phyloP scores from a whole-genome alignment of 2,888 invertebrate genomes.

The Neoaliturus tenellus region DNA sequence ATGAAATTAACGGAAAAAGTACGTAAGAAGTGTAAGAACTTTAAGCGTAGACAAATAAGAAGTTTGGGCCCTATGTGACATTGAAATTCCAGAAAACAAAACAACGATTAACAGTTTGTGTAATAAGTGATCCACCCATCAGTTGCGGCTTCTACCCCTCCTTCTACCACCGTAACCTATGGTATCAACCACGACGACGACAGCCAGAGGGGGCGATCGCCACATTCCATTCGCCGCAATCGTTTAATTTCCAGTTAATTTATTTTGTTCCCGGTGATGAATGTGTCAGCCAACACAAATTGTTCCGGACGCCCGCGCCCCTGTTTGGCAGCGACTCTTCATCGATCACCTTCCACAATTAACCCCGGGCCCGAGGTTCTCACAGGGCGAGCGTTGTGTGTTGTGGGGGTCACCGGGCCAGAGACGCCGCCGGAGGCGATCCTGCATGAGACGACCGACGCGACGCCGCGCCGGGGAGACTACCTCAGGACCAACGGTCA shows the following conservation, averaged over 20 bases:
- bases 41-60: no score
- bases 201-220: not conserved
- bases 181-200: no score
- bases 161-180: no score
- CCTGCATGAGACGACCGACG: not conserved
- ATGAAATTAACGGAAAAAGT: no score
- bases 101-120: no score
- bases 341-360: slow-evolving; percentile 42
- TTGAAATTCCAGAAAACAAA: no score
- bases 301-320: slow-evolving; percentile 48
- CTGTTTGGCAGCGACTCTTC: slow-evolving; percentile 32
- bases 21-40: no score
- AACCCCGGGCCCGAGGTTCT: slow-evolving; percentile 23
- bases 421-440: not conserved
- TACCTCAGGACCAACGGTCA: no score
- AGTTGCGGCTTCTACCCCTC: no score
- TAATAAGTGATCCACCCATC: no score
- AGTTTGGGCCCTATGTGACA: no score
- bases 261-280: slow-evolving; percentile 47
- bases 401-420: not conserved
- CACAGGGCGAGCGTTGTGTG: not conserved
- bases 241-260: slow-evolving; percentile 52
- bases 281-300: slow-evolving; percentile 49
- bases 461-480: not conserved
- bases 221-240: slow-evolving; percentile 39